A percentile compares a stretch with the other conserved stretches of the same genome.
Conservation (phyloP, 2,113 vertebrate genomes). For the Pseudorasbora parva region DNA sequence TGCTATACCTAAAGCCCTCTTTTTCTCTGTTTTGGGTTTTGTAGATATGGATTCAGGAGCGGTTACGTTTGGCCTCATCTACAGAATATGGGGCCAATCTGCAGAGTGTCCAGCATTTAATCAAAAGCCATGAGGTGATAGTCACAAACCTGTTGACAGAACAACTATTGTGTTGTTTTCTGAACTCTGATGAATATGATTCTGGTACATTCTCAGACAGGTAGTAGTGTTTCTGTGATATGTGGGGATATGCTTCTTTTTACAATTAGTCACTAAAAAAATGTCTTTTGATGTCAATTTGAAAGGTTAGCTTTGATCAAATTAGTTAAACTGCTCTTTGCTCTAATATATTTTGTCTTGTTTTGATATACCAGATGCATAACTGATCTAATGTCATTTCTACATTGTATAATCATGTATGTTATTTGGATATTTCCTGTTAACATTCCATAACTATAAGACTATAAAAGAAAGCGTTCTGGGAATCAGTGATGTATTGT, state of each 20-base stretch:
- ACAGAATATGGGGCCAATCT: slow-evolving; percentile 89
- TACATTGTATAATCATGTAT: background rate
- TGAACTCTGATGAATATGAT: background rate
- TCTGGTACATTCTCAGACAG: background rate
- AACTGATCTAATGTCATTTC: background rate
- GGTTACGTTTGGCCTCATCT: slow-evolving; percentile 85
- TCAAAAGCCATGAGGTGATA: slow-evolving; percentile 89
- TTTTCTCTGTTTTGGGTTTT: background rate
- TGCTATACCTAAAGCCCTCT: background rate
- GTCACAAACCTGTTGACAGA: background rate
- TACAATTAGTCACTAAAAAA: background rate
- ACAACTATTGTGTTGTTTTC: background rate
- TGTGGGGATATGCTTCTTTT: background rate
- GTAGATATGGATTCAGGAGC: slow-evolving; percentile 91
- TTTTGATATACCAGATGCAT: background rate
- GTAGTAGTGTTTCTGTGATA: background rate
- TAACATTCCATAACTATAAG: background rate
- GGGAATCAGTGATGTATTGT: background rate
- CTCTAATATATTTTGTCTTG: background rate
- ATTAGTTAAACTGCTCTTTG: background rate
- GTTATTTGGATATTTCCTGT: background rate
- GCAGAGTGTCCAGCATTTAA: slow-evolving; percentile 87
- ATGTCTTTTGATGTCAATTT: no score
- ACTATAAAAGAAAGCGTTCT: slow-evolving; percentile 10
- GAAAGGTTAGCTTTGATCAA: background rate